phyloP scores from a whole-genome alignment of 2,797 vertebrate genomes.

The Antennarius maculatus region DNA sequence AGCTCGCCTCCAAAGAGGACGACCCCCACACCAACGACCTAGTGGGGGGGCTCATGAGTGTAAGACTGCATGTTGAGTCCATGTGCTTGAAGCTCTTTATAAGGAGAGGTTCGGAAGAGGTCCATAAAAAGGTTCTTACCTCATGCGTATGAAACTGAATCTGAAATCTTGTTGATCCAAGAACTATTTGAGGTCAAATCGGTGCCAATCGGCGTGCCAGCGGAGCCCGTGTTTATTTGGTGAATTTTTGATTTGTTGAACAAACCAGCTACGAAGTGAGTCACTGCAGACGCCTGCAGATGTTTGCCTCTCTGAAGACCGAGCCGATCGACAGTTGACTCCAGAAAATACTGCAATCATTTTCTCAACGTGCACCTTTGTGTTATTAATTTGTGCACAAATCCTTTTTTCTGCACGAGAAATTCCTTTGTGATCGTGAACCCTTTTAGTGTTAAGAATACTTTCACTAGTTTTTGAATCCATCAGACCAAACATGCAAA shows the following conservation, averaged over 20 bases:
- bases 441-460: too few species aligned
- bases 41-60: conserved; percentile 91
- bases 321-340: background rate
- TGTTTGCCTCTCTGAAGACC: conserved; percentile 5
- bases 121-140: conserved; percentile 27
- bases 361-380: too few species aligned
- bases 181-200: conserved; percentile 11
- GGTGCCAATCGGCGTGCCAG: background rate
- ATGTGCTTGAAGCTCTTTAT: conserved; percentile 7
- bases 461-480: too few species aligned
- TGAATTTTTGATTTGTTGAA: conserved; percentile 17
- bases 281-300: conserved; percentile 7
- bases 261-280: conserved; percentile 23
- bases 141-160: conserved; percentile 29
- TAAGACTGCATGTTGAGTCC: conserved; percentile 45
- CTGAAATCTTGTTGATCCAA: conserved; percentile 22
- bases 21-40: conserved; percentile 96
- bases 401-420: too few species aligned
- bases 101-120: conserved; percentile 10
- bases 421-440: too few species aligned
- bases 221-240: conserved; percentile 22
- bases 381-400: too few species aligned
- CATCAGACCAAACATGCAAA: too few species aligned
- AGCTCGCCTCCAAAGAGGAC: conserved; percentile 92
- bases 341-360: background rate